Percentiles rank a stretch among this genome's conserved stretches.
Evolutionary conservation across 2,113 vertebrate genomes (phyloP).

Genomic region (Silurus meridionalis): DNA sequence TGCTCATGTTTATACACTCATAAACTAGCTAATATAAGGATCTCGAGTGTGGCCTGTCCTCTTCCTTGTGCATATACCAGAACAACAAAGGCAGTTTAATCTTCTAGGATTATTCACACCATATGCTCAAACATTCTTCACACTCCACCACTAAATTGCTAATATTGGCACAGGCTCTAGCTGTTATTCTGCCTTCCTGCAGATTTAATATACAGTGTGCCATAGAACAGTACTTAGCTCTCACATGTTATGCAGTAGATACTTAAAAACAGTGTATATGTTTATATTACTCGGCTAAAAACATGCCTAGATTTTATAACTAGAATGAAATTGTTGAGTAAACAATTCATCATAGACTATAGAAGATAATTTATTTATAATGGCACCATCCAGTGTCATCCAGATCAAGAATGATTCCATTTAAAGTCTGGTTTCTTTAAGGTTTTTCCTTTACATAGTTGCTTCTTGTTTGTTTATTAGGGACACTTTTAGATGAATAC

Average conservation of each 20-base stretch:
- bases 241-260: not conserved
- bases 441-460: too few relatives aligned
- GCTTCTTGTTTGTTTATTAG: too few relatives aligned
- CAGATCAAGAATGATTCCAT: too few relatives aligned
- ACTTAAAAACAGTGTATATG: not conserved
- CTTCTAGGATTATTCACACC: conserved; percentile 56
- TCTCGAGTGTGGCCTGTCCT: not conserved
- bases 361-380: too few relatives aligned
- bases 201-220: conserved; percentile 18
- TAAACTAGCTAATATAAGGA: not conserved
- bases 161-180: conserved; percentile 26
- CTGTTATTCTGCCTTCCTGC: conserved; percentile 23
- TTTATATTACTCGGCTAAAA: not conserved
- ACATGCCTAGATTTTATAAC: not conserved
- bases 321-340: too few relatives aligned
- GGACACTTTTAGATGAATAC: too few relatives aligned
- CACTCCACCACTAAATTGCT: not conserved
- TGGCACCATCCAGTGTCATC: too few relatives aligned
- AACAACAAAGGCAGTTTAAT: conserved; percentile 37
- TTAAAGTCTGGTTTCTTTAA: too few relatives aligned
- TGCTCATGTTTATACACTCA: not conserved
- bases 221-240: not conserved
- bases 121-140: conserved; percentile 42
- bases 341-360: too few relatives aligned
- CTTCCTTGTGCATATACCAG: conserved; percentile 40